Evolutionary conservation across 2,797 vertebrate species (phyloP).

Genomic region (Lutjanus campechanus): DNA sequence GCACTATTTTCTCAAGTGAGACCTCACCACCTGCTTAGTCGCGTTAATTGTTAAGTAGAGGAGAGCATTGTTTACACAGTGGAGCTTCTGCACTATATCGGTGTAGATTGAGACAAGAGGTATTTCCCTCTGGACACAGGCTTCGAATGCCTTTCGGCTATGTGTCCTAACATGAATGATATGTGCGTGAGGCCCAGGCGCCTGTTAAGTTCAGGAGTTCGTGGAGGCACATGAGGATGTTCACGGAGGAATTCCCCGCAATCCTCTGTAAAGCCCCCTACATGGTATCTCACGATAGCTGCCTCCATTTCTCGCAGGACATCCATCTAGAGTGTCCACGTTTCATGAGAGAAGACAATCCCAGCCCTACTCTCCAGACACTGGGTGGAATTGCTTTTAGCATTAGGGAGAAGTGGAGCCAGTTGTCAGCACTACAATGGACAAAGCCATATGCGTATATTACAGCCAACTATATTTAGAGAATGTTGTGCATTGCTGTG

Average conservation of each 20-base stretch:
- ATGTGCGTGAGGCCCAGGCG: neutral
- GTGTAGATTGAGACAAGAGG: slow-evolving; percentile 29
- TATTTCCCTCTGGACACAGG: slow-evolving; percentile 34
- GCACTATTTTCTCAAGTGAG: slow-evolving; percentile 11
- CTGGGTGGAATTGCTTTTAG: slow-evolving; percentile 61
- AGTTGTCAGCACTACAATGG: slow-evolving; percentile 74
- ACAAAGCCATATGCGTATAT: slow-evolving; percentile 64
- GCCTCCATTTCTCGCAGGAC: slow-evolving; percentile 24
- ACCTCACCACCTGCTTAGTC: slow-evolving; percentile 4
- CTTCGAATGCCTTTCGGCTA: slow-evolving; percentile 46
- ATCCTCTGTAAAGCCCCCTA: slow-evolving; percentile 39
- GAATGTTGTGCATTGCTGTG: slow-evolving; percentile 63
- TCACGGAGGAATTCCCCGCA: slow-evolving; percentile 38
- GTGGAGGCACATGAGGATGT: slow-evolving; percentile 33
- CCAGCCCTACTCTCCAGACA: slow-evolving; percentile 43
- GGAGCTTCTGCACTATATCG: neutral
- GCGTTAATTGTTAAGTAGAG: neutral
- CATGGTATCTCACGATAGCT: slow-evolving; percentile 47
- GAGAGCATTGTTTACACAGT: slow-evolving; percentile 12
- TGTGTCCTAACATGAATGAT: slow-evolving; percentile 47
- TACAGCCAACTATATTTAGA: slow-evolving; percentile 81
- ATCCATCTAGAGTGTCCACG: slow-evolving; percentile 42
- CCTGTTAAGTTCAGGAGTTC: slow-evolving; percentile 35
- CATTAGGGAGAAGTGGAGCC: slow-evolving; percentile 52
- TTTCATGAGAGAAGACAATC: slow-evolving; percentile 29